A percentile compares a stretch with the other conserved stretches of the same genome.
These are phyloP conservation scores for Trachops cirrhosus DNA, from an alignment of 2,797 vertebrate genomes.

Conservation along the genomic window DNA sequence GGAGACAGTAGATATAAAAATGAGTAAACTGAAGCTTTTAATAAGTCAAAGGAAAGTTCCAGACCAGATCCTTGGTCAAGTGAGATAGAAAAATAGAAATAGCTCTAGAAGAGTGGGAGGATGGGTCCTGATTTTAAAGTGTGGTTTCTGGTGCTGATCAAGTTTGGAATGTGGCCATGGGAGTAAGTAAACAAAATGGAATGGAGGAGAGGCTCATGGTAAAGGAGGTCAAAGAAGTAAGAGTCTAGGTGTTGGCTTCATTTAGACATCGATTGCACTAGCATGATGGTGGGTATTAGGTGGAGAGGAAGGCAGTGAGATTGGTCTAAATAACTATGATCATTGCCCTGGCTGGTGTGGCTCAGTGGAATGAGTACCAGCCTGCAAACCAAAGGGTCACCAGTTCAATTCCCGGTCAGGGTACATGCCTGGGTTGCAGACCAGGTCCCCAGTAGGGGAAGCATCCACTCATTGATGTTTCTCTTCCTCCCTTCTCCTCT, in stretches of 20 bases:
- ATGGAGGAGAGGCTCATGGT: not conserved
- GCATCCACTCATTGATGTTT: too few relatives aligned
- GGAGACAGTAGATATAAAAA: not conserved
- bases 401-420: too few relatives aligned
- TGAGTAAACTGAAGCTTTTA: not conserved
- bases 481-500: too few relatives aligned
- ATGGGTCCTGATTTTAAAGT: not conserved
- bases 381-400: too few relatives aligned
- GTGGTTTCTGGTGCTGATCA: not conserved
- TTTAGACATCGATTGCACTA: not conserved
- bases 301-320: not conserved
- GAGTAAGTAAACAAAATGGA: not conserved
- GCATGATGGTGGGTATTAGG: too few relatives aligned
- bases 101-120: not conserved
- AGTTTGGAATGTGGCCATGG: not conserved
- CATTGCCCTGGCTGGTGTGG: not conserved
- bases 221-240: not conserved
- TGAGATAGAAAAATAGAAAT: not conserved
- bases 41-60: not conserved
- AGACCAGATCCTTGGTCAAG: not conserved
- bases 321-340: not conserved
- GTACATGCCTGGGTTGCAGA: too few relatives aligned
- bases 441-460: too few relatives aligned
- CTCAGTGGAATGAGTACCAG: too few relatives aligned
- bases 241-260: not conserved